These are phyloP conservation scores for Percopsis transmontana DNA, from an alignment of 2,113 vertebrate genomes.

Conservation along the genomic window DNA sequence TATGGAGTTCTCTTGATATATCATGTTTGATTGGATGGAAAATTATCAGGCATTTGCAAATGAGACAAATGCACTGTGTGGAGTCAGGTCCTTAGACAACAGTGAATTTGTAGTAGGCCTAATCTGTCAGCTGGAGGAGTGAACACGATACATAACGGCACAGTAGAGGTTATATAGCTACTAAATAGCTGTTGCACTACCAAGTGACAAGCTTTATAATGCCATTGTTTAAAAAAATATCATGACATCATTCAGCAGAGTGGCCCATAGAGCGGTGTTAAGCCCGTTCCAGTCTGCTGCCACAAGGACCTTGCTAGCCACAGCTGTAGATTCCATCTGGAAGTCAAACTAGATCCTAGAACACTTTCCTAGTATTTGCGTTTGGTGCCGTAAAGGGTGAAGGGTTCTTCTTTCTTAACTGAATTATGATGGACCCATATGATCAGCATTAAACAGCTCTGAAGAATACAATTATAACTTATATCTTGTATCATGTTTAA, in stretches of 20 bases:
- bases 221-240: background rate
- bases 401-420: too few relatives aligned
- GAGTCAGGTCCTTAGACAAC: background rate
- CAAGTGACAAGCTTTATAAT: background rate
- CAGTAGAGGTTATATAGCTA: background rate
- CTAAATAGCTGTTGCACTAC: background rate
- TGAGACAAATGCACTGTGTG: background rate
- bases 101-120: conserved; percentile 1
- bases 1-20: background rate
- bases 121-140: background rate
- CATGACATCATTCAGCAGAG: conserved; percentile 26
- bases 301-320: conserved; percentile 11
- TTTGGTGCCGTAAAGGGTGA: too few relatives aligned
- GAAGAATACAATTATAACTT: too few relatives aligned
- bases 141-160: background rate
- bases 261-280: conserved; percentile 33
- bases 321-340: conserved; percentile 27
- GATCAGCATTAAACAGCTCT: too few relatives aligned
- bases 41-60: background rate
- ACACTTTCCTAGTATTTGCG: too few relatives aligned
- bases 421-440: too few relatives aligned
- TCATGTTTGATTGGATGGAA: conserved; percentile 6
- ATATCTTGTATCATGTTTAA: too few relatives aligned
- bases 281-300: conserved; percentile 45
- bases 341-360: conserved; percentile 20